Percentiles rank a stretch among this genome's conserved stretches.
Evolutionary conservation across 2,797 vertebrate genomes (phyloP).

Genomic region (Poeciliopsis presidionis): DNA sequence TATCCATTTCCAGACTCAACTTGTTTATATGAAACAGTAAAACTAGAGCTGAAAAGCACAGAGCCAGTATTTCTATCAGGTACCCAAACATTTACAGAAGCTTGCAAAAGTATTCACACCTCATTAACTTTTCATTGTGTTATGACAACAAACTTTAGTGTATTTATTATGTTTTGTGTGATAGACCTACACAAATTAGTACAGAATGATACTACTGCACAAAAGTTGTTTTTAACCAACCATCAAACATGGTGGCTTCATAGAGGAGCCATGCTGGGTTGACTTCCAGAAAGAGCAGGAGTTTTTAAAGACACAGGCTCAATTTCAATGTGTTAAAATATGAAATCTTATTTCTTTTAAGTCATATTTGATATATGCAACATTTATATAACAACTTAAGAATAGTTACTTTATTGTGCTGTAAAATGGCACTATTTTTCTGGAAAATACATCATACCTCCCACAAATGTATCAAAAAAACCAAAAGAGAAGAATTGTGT

Average conservation of each 20-base stretch:
- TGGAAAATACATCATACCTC: too few relatives aligned
- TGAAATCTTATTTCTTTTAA: too few relatives aligned
- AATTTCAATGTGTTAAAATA: too few relatives aligned
- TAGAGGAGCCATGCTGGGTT: too few relatives aligned
- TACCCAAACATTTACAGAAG: background rate
- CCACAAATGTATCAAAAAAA: background rate
- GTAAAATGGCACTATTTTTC: too few relatives aligned
- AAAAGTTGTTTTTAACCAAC: background rate
- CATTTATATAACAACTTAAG: too few relatives aligned
- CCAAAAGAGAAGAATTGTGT: background rate
- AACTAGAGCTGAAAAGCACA: background rate
- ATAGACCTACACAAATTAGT: background rate
- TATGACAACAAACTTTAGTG: background rate
- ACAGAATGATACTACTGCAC: background rate
- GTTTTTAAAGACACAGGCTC: too few relatives aligned
- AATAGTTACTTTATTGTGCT: too few relatives aligned
- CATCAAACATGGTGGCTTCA: background rate
- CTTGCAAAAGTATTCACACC: background rate
- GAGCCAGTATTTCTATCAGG: background rate
- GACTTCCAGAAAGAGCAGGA: too few relatives aligned
- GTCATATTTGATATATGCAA: too few relatives aligned
- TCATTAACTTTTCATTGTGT: background rate
- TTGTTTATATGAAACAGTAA: slow-evolving; percentile 2
- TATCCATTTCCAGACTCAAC: slow-evolving; percentile 2
- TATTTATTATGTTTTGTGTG: background rate